Percentiles rank a stretch among this genome's conserved stretches.
Evolutionary conservation across 2,113 vertebrate species (phyloP).

Genomic region (Eudorcas thomsonii): DNA sequence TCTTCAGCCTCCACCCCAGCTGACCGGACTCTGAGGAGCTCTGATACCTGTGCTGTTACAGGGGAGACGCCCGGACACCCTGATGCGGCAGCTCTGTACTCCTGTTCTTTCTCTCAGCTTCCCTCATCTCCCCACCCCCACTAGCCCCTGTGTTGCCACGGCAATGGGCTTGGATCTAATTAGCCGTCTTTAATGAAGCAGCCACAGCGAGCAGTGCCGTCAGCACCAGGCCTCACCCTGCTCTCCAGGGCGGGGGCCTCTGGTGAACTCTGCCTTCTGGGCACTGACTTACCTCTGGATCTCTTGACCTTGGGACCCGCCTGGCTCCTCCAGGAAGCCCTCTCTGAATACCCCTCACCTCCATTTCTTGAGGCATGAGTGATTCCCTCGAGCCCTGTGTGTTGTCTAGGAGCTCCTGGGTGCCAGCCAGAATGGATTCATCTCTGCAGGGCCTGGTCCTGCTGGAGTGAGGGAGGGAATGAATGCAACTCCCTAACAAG

Average conservation of each 20-base stretch:
- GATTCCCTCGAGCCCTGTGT: background rate
- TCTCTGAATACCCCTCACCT: background rate
- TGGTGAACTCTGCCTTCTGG: background rate
- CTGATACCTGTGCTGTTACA: background rate
- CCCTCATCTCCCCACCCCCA: background rate
- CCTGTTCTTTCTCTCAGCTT: background rate
- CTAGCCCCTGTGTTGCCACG: background rate
- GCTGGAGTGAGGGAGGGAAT: background rate
- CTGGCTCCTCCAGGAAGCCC: background rate
- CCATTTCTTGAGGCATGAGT: background rate
- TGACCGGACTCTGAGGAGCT: background rate
- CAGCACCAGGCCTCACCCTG: background rate
- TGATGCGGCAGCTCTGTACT: background rate
- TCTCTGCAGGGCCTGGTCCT: background rate
- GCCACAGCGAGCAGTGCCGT: background rate
- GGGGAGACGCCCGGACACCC: background rate
- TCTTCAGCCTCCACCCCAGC: background rate
- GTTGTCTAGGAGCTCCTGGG: background rate
- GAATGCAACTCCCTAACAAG: background rate
- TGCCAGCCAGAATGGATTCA: background rate
- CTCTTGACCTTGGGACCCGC: background rate
- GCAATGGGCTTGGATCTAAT: slow-evolving; percentile 41
- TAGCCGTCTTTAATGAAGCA: slow-evolving; percentile 32
- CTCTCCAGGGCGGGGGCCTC: background rate
- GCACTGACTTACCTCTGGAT: background rate